Evolutionary conservation across 2,888 invertebrate species (phyloP).

Genomic region (Seira ritae): DNA sequence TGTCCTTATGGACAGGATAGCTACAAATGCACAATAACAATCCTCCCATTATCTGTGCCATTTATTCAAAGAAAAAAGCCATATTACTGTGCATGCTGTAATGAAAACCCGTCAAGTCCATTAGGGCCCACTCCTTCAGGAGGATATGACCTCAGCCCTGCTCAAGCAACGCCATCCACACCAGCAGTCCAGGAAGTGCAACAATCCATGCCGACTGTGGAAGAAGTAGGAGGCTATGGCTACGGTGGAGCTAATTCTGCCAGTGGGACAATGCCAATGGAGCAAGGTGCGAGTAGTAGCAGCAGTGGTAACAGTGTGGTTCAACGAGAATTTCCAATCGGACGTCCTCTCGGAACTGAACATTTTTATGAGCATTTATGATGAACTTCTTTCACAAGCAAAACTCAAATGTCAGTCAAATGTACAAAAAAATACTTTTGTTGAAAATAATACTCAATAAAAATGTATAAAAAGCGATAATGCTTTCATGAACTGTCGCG

Average conservation of each 20-base stretch:
- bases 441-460: too few species aligned
- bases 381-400: too few species aligned
- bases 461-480: too few species aligned
- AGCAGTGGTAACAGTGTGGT: not conserved
- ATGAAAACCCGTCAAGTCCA: not conserved
- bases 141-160: not conserved
- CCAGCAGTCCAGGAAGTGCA: not conserved
- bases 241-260: not conserved
- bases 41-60: conserved; percentile 35
- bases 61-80: conserved; percentile 31
- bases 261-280: not conserved
- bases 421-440: too few species aligned
- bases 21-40: conserved; percentile 36
- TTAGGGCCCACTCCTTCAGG: not conserved
- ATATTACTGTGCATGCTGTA: conserved; percentile 46
- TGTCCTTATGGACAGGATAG: conserved; percentile 38
- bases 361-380: conserved; percentile 18
- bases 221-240: conserved; percentile 20
- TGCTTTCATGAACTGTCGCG: too few species aligned
- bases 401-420: too few species aligned
- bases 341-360: conserved; percentile 10
- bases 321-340: conserved; percentile 1
- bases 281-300: not conserved
- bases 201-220: not conserved
- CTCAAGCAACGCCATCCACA: not conserved